A percentile compares a stretch with the other conserved stretches of the same genome.
Evolutionary conservation across 2,797 vertebrate genomes (phyloP).

Genomic region (Melanotaenia parkinsoni): DNA sequence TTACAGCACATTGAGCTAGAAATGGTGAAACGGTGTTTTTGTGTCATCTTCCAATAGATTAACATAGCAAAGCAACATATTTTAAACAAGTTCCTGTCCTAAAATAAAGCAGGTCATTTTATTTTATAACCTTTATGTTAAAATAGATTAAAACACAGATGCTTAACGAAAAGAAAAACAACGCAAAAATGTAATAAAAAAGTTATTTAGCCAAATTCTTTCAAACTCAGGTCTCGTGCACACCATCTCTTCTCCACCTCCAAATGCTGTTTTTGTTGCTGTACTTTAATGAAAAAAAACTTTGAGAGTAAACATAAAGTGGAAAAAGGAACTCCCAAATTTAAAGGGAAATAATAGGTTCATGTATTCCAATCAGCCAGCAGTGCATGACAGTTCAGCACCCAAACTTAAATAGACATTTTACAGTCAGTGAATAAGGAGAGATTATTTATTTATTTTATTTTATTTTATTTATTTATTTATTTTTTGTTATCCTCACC

Average conservation of each 20-base stretch:
- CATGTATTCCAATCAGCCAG: too few relatives aligned
- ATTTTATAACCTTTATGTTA: neutral
- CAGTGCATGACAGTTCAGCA: too few relatives aligned
- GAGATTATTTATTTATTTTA: too few relatives aligned
- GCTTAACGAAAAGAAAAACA: neutral
- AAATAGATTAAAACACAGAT: neutral
- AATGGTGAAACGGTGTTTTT: neutral
- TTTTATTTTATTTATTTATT: too few relatives aligned
- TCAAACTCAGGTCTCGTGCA: neutral
- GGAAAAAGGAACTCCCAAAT: neutral
- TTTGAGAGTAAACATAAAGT: neutral
- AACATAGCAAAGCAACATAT: neutral
- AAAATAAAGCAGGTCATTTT: neutral
- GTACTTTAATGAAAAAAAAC: neutral
- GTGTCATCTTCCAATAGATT: neutral
- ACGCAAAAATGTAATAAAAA: neutral
- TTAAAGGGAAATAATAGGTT: neutral
- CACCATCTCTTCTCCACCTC: neutral
- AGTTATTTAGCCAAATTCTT: neutral
- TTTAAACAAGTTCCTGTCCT: neutral
- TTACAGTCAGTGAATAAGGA: too few relatives aligned
- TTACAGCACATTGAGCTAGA: neutral
- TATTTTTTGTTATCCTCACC: too few relatives aligned
- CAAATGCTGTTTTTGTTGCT: neutral
- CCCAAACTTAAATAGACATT: too few relatives aligned